phyloP scores from a whole-genome alignment of 2,888 invertebrate genomes.

The Acronicta aceris region DNA sequence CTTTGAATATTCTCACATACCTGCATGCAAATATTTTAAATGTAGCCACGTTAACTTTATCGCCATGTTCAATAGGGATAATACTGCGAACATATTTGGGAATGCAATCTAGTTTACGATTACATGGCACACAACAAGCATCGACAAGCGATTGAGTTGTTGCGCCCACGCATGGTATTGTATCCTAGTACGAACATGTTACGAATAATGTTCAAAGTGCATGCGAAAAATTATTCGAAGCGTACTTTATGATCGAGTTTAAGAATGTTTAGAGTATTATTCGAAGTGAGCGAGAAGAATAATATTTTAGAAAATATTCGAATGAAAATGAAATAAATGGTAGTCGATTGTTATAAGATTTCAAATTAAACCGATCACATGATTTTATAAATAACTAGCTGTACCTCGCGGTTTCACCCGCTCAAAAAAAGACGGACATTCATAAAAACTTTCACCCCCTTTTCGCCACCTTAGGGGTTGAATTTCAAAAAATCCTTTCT shows the following conservation, averaged over 20 bases:
- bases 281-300: neutral
- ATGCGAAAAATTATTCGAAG: constrained; percentile 51
- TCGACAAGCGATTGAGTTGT: constrained; percentile 82
- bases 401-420: no score
- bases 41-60: constrained; percentile 34
- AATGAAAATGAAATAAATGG: no score
- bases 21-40: constrained; percentile 31
- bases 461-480: no score
- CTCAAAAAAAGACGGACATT: no score
- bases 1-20: constrained; percentile 36
- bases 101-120: constrained; percentile 67
- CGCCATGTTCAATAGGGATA: constrained; percentile 46
- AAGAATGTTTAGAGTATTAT: constrained; percentile 29
- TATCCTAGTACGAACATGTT: constrained; percentile 51
- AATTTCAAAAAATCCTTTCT: no score
- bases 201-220: constrained; percentile 48
- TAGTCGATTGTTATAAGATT: no score
- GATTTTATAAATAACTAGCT: no score
- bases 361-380: no score
- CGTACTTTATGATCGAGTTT: constrained; percentile 36
- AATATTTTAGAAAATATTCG: neutral
- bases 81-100: constrained; percentile 52
- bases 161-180: constrained; percentile 65
- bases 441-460: no score
- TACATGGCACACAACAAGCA: constrained; percentile 63